phyloP scores from a whole-genome alignment of 2,888 invertebrate species.

The Antitype chi region DNA sequence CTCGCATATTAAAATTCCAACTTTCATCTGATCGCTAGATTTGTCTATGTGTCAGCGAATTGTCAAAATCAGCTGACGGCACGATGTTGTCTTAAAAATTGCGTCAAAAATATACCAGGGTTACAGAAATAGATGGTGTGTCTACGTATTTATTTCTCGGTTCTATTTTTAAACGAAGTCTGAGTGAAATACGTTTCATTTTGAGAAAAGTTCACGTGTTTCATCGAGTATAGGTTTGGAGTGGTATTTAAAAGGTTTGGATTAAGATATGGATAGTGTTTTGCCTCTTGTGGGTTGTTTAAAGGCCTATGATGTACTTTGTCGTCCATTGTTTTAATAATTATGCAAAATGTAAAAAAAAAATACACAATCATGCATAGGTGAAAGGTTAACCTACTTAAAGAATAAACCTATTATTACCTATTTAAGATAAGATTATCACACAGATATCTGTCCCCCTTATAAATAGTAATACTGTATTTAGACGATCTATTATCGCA shows the following conservation, averaged over 20 bases:
- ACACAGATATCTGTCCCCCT: no score
- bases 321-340: not conserved
- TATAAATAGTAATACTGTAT: not conserved
- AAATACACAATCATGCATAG: no score
- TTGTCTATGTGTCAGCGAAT: constrained; percentile 70
- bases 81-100: constrained; percentile 68
- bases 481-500: not conserved
- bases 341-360: not conserved
- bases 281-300: constrained; percentile 3
- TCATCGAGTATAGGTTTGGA: constrained; percentile 27
- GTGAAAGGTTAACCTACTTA: no score
- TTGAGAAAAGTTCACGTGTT: constrained; percentile 42
- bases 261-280: constrained; percentile 12
- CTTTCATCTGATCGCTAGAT: constrained; percentile 60
- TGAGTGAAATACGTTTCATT: constrained; percentile 51
- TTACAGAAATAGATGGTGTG: constrained; percentile 69
- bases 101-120: constrained; percentile 71
- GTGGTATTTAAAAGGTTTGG: constrained; percentile 46
- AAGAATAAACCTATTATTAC: no score
- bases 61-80: constrained; percentile 75
- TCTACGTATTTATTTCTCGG: constrained; percentile 69
- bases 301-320: not conserved
- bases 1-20: constrained; percentile 53
- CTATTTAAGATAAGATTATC: not conserved
- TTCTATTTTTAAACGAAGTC: constrained; percentile 62